Evolutionary conservation across 2,797 vertebrate species (phyloP), one percentile per base, ranked within the genome.

Genomic region (Scolopax rusticola): DNA sequence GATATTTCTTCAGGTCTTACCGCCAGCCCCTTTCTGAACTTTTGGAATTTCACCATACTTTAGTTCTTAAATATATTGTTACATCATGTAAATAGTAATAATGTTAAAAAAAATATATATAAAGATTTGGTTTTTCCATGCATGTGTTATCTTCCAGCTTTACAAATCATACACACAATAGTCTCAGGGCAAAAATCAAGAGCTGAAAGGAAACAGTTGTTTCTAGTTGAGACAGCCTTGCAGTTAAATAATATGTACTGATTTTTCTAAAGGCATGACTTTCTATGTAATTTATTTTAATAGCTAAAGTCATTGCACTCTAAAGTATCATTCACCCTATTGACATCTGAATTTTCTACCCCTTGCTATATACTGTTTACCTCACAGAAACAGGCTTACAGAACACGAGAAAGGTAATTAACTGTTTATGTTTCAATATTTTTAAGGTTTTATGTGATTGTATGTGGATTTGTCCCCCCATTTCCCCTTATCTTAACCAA

Each of bases 251-350:
- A 48, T n/a, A 15, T 64, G 4, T 13, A 73, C 48, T 59, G 33
- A 76, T 30, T 75, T 87, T 89, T 59, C 24, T 57, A 83, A 63
- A 41, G 15, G 25, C 4, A 33, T n/a, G 0, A 8, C 8, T 56
- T 79, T 54, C 33, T 47, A 12, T 27, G 12, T 19, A 69, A 84
- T 45, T 15, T 84, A 27, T 27, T 85, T 57, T 47, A 8, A 53
- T 56, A 71, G 33, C 28, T 56, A 11, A 75, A 85, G 33, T 32
- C 5, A 45, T 1, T 33, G 11, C 4, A 82, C 74, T 71, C 33
- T 73, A 47, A 61, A 1, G 1, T 5, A 18, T 21, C 3, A 4
- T 12, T 23, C 13, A 40, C 51, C 18, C 0, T 2, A 63, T 2
- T 8, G 12, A 28, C 2, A 9, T 16, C 30, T 38, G 32, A 36